Conservation (phyloP, 2,113 vertebrate genomes). For the Polyodon spathula region DNA sequence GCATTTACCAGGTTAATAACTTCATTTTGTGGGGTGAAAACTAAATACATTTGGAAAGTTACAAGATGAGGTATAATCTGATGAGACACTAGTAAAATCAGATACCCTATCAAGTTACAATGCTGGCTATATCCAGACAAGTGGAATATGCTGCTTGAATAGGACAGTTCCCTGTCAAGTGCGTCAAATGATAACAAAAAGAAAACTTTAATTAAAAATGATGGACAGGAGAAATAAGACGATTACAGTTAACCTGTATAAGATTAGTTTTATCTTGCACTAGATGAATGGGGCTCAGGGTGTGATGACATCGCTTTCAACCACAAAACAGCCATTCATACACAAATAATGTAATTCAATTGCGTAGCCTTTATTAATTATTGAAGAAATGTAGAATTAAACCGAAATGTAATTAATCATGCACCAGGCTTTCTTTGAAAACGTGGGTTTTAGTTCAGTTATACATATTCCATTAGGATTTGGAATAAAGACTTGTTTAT, state of each 20-base stretch:
- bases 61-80: no score
- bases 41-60: no score
- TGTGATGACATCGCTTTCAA: background rate
- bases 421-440: background rate
- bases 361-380: background rate
- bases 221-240: background rate
- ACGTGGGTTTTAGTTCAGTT: background rate
- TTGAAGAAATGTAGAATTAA: background rate
- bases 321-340: background rate
- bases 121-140: no score
- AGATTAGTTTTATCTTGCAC: background rate
- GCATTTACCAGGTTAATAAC: no score
- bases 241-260: background rate
- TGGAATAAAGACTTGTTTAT: no score
- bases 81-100: no score
- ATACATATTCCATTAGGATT: no score
- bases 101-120: no score
- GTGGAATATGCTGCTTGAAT: no score
- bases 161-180: background rate
- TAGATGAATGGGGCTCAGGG: background rate
- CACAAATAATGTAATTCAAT: background rate
- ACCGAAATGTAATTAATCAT: background rate
- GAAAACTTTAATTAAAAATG: conserved; percentile 1
- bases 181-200: background rate
- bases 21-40: no score